These are phyloP conservation scores for Hecatera dysodea DNA, from an alignment of 2,888 invertebrate species.

Conservation along the genomic window DNA sequence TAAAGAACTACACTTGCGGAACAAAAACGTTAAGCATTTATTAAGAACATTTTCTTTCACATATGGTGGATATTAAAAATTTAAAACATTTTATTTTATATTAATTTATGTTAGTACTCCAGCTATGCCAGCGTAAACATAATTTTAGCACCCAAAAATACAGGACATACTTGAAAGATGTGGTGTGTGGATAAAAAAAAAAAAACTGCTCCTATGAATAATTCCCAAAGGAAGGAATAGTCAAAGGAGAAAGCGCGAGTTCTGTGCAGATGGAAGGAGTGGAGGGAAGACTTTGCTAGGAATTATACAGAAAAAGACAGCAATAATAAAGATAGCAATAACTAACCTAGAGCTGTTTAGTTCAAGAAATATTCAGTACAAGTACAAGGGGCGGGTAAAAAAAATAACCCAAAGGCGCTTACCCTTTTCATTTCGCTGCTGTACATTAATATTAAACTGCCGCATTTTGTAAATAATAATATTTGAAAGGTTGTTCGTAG, in stretches of 20 bases:
- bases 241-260: too few species aligned
- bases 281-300: background rate
- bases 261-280: background rate
- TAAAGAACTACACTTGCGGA: background rate
- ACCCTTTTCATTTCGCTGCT: background rate
- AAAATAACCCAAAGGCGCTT: background rate
- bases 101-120: too few species aligned
- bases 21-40: constrained; percentile 6
- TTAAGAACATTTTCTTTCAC: too few species aligned
- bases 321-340: background rate
- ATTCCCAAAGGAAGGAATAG: too few species aligned
- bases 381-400: background rate
- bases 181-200: too few species aligned
- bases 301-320: background rate
- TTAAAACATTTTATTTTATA: too few species aligned
- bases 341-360: too few species aligned
- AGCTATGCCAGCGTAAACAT: too few species aligned
- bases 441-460: background rate
- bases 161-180: too few species aligned
- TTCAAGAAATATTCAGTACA: too few species aligned
- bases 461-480: constrained; percentile 1
- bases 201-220: too few species aligned
- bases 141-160: too few species aligned
- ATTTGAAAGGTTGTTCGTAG: constrained; percentile 25
- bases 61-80: background rate